Percentiles rank a stretch among this genome's conserved stretches.
Evolutionary conservation across 2,113 vertebrate species (phyloP).

Genomic region (Hypanus sabinus): DNA sequence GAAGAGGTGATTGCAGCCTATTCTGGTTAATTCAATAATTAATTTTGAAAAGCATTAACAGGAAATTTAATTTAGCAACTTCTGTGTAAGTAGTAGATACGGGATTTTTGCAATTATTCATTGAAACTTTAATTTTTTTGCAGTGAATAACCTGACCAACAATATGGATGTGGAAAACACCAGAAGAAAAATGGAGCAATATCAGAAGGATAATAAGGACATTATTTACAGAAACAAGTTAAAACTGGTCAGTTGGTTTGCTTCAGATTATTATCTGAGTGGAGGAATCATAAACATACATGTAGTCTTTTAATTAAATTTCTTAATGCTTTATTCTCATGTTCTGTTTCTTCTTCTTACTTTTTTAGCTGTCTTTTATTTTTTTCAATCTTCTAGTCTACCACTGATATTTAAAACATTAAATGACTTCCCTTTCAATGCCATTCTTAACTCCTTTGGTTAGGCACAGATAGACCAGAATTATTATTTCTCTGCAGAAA

Average conservation of each 20-base stretch:
- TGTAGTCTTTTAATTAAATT: neutral
- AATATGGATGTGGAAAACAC: slow-evolving; percentile 89
- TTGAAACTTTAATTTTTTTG: slow-evolving; percentile 36
- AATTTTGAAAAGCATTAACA: neutral
- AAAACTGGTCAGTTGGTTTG: slow-evolving; percentile 68
- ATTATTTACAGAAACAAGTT: slow-evolving; percentile 91
- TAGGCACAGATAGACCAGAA: too few species aligned
- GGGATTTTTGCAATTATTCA: neutral
- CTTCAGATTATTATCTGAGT: neutral
- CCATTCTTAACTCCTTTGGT: too few species aligned
- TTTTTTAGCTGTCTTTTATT: too few species aligned
- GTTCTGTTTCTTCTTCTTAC: too few species aligned
- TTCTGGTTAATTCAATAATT: neutral
- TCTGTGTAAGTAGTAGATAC: neutral
- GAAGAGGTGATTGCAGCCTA: neutral
- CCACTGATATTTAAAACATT: too few species aligned
- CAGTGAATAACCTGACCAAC: slow-evolving; percentile 92
- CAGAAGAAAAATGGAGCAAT: slow-evolving; percentile 86
- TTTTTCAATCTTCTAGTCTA: too few species aligned
- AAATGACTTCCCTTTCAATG: too few species aligned
- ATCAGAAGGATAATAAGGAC: slow-evolving; percentile 91
- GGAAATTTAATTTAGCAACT: neutral
- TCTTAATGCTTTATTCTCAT: too few species aligned
- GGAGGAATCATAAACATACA: neutral
- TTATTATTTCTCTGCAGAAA: too few species aligned